These are phyloP conservation scores for Prosopocoilus inquinatus DNA, from an alignment of 2,888 invertebrate species.

Conservation along the genomic window DNA sequence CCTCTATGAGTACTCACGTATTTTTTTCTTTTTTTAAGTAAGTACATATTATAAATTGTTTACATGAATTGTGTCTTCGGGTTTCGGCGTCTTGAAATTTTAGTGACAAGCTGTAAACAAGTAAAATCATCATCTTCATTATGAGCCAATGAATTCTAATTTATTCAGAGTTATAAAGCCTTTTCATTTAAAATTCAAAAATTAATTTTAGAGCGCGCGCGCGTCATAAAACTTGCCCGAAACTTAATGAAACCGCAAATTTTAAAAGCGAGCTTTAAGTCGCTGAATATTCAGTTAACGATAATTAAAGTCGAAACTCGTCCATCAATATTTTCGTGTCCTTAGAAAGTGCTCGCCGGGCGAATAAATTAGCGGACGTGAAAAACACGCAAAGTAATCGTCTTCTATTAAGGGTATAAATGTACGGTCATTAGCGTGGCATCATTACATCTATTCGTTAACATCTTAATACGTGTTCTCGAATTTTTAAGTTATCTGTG, in stretches of 20 bases:
- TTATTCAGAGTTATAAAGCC: conserved; percentile 1
- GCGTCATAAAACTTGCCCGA: background rate
- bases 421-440: conserved; percentile 28
- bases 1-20: too few relatives aligned
- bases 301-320: conserved; percentile 2
- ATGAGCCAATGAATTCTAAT: background rate
- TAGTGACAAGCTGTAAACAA: too few relatives aligned
- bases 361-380: too few relatives aligned
- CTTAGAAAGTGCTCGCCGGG: too few relatives aligned
- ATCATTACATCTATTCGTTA: conserved; percentile 31
- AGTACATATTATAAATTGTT: too few relatives aligned
- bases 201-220: background rate
- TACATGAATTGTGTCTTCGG: too few relatives aligned
- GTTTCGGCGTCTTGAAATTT: too few relatives aligned
- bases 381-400: conserved; percentile 20
- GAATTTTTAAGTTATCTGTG: conserved; percentile 29
- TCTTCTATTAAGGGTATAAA: conserved; percentile 32
- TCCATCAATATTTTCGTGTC: too few relatives aligned
- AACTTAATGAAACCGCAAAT: conserved; percentile 1
- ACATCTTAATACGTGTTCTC: conserved; percentile 34
- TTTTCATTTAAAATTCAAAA: background rate
- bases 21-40: too few relatives aligned
- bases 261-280: background rate
- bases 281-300: background rate
- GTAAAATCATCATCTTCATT: too few relatives aligned